Evolutionary conservation across 2,888 invertebrate genomes (phyloP).

Genomic region (Troides helena): DNA sequence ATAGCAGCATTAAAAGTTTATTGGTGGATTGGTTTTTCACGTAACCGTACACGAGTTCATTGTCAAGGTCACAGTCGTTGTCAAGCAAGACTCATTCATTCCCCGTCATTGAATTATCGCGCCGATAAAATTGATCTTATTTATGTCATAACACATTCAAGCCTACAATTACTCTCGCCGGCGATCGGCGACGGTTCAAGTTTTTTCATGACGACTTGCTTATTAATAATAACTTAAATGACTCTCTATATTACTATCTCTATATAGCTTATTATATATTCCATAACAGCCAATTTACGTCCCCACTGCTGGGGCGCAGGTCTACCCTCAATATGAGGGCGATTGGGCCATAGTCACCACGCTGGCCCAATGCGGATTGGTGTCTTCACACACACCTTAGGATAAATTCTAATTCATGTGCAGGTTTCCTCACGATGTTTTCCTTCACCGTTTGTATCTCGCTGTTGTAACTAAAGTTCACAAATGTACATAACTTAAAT

Average conservation of each 20-base stretch:
- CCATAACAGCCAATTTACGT: no score
- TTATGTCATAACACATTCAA: slow-evolving; percentile 12
- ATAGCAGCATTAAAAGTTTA: background rate
- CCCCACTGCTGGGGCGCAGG: no score
- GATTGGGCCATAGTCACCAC: no score
- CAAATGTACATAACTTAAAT: no score
- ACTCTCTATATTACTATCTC: background rate
- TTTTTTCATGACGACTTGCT: slow-evolving; percentile 1
- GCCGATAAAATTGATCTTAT: slow-evolving; percentile 10
- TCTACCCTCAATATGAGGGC: no score
- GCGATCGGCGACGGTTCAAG: background rate
- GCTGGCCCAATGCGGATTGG: no score
- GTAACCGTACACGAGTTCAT: slow-evolving; percentile 12
- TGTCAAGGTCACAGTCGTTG: slow-evolving; percentile 18
- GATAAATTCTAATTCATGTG: no score
- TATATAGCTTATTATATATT: no score
- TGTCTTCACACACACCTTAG: no score
- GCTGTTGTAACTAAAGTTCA: no score
- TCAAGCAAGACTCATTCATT: slow-evolving; percentile 5
- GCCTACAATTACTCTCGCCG: slow-evolving; percentile 12
- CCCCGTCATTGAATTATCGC: background rate
- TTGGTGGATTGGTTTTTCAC: background rate
- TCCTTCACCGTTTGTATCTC: no score
- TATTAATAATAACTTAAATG: background rate
- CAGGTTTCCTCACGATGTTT: no score